phyloP scores from a whole-genome alignment of 2,888 invertebrate genomes.

The Catocala sponsa region DNA sequence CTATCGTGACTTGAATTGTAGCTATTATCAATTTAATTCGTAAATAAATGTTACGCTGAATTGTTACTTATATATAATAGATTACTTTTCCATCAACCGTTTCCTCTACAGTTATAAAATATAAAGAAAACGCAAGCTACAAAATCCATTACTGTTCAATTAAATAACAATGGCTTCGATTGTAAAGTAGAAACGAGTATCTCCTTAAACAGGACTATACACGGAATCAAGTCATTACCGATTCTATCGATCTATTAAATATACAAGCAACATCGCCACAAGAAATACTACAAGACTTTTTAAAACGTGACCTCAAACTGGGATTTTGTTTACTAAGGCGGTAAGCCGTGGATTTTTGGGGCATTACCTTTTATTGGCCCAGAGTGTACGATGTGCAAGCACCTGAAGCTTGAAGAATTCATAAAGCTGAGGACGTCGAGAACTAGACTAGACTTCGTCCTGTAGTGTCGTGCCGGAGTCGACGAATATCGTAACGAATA shows the following conservation, averaged over 20 bases:
- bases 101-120: too few species aligned
- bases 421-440: slow-evolving; percentile 69
- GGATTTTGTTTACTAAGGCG: slow-evolving; percentile 42
- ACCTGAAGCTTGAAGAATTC: slow-evolving; percentile 74
- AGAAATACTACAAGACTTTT: slow-evolving; percentile 42
- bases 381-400: slow-evolving; percentile 59
- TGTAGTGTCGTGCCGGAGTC: slow-evolving; percentile 54
- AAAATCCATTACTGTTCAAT: slow-evolving; percentile 13
- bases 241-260: slow-evolving; percentile 49
- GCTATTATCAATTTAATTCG: not conserved
- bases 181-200: slow-evolving; percentile 30
- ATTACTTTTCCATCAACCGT: too few species aligned
- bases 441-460: slow-evolving; percentile 66
- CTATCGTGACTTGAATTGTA: too few species aligned
- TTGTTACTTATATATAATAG: too few species aligned
- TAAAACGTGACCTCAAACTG: slow-evolving; percentile 48
- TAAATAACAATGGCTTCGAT: slow-evolving; percentile 25
- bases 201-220: slow-evolving; percentile 24
- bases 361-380: slow-evolving; percentile 56
- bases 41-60: too few species aligned
- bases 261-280: slow-evolving; percentile 25
- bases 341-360: slow-evolving; percentile 48
- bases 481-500: not conserved
- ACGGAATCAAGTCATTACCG: slow-evolving; percentile 49
- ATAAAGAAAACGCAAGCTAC: slow-evolving; percentile 6